Conservation (phyloP, 2,113 vertebrate genomes). For the Syrrhaptes paradoxus region DNA sequence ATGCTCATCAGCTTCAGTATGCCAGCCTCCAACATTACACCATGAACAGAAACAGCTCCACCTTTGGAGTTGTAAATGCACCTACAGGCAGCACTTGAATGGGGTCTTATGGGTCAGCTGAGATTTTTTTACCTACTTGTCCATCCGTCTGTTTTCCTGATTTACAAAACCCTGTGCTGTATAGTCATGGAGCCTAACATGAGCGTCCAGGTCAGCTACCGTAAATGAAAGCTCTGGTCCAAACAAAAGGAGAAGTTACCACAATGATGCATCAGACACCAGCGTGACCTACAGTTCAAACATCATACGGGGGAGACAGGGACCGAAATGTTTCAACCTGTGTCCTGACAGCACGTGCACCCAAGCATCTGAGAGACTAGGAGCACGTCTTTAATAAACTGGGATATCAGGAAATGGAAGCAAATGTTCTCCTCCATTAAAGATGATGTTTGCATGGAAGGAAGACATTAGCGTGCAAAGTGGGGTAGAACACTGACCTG, state of each 20-base stretch:
- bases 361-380: constrained; percentile 17
- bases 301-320: neutral
- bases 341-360: neutral
- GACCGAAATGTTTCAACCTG: neutral
- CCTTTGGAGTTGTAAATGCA: neutral
- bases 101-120: neutral
- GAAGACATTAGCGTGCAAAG: constrained; percentile 18
- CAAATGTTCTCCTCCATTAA: constrained; percentile 10
- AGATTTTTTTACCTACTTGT: neutral
- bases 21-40: neutral
- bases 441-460: neutral
- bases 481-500: neutral
- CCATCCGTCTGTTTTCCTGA: neutral
- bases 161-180: neutral
- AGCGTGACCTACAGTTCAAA: neutral
- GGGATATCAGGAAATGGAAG: constrained; percentile 34
- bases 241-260: too few relatives aligned
- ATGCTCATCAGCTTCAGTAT: neutral
- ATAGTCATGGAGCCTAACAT: neutral
- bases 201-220: neutral
- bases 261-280: neutral
- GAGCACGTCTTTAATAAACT: constrained; percentile 42
- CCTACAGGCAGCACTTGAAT: neutral
- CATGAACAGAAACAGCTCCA: neutral
- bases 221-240: too few relatives aligned